Conservation (phyloP, 2,113 vertebrate genomes). For the Pluvialis apricaria region DNA sequence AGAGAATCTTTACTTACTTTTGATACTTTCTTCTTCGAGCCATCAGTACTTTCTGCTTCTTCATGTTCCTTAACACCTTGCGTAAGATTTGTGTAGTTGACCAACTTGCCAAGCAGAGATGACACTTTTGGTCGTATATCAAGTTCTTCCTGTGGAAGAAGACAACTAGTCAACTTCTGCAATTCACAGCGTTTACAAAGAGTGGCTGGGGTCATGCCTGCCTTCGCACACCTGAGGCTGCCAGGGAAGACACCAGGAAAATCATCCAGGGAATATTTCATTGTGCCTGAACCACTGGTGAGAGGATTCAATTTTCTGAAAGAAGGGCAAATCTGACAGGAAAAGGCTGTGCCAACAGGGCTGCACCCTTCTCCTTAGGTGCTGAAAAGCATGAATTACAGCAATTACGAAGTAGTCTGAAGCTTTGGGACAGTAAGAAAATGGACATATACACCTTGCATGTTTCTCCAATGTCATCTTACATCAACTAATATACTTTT, state of each 20-base stretch:
- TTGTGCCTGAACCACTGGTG: neutral
- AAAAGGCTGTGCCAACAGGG: neutral
- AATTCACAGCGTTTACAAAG: neutral
- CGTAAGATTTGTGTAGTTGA: slow-evolving; percentile 95
- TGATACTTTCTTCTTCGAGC: slow-evolving; percentile 80
- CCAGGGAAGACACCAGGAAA: neutral
- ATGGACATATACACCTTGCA: neutral
- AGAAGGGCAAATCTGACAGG: neutral
- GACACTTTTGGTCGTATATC: slow-evolving; percentile 97
- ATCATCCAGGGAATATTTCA: neutral
- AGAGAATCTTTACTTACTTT: slow-evolving; percentile 78
- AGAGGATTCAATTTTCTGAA: neutral
- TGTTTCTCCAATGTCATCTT: neutral
- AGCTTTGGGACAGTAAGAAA: neutral
- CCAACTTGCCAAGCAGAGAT: slow-evolving; percentile 93
- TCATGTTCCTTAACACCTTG: slow-evolving; percentile 97
- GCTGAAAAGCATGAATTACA: neutral
- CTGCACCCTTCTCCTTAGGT: neutral
- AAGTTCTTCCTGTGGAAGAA: slow-evolving; percentile 87
- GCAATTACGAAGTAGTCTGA: neutral
- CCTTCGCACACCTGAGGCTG: neutral
- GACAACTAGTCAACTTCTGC: neutral
- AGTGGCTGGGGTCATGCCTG: neutral
- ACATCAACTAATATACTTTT: neutral
- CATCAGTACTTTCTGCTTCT: slow-evolving; percentile 87